These are phyloP conservation scores for Julus scanicus DNA, from an alignment of 2,888 invertebrate genomes.

Conservation along the genomic window DNA sequence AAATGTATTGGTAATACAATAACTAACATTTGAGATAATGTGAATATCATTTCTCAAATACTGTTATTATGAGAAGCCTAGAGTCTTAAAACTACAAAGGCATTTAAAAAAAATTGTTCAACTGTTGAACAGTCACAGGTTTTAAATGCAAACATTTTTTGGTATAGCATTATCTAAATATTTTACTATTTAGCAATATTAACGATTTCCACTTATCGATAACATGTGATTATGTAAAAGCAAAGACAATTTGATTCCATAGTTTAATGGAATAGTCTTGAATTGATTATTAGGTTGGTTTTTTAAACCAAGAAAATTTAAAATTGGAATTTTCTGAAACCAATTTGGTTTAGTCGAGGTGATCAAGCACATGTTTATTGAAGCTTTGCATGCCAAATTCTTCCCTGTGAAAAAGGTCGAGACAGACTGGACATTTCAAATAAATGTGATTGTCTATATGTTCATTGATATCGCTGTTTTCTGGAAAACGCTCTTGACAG, in stretches of 20 bases:
- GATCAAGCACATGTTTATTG: constrained; percentile 7
- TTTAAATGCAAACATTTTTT: neutral
- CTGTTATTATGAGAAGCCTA: too few relatives aligned
- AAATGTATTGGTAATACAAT: too few relatives aligned
- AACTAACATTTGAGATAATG: too few relatives aligned
- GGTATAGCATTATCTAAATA: too few relatives aligned
- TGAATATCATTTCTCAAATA: too few relatives aligned
- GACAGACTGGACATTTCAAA: constrained; percentile 32
- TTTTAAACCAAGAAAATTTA: neutral
- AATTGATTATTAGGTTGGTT: too few relatives aligned
- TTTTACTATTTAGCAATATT: neutral
- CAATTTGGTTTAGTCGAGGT: neutral
- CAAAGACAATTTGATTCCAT: neutral
- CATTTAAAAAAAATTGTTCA: neutral
- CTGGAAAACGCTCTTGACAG: neutral
- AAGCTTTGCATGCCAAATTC: neutral
- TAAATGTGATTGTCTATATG: constrained; percentile 28
- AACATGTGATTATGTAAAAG: neutral
- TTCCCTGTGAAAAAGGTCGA: neutral
- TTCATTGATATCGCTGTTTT: constrained; percentile 22
- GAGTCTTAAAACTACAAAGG: too few relatives aligned
- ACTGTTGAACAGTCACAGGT: neutral
- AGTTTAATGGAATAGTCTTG: neutral
- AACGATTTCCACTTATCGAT: neutral
- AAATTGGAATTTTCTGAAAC: neutral